Evolutionary conservation across 2,113 vertebrate genomes (phyloP).

Genomic region (human): GRCh38 chr12:29754001-29754500

Average conservation of each 20-base stretch:
- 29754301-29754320: not conserved
- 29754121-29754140: too few species aligned
- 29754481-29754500: constrained; percentile 11
- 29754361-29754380: not conserved
- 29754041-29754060: too few species aligned
- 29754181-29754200: too few species aligned
- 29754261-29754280: not conserved
- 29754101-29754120: too few species aligned
- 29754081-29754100: too few species aligned
- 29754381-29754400: not conserved
- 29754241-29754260: not conserved
- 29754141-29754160: too few species aligned
- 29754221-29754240: not conserved
- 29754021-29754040: too few species aligned
- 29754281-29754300: not conserved
- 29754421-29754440: not conserved
- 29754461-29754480: not conserved
- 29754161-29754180: not conserved
- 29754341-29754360: not conserved
- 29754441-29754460: not conserved
- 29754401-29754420: not conserved
- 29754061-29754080: too few species aligned
- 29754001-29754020: too few species aligned
- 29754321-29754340: not conserved
- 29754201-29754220: not conserved